Evolutionary conservation across 2,888 invertebrate genomes (phyloP), one percentile per base, ranked within the genome.

Genomic region (Drosophila lacicola): DNA sequence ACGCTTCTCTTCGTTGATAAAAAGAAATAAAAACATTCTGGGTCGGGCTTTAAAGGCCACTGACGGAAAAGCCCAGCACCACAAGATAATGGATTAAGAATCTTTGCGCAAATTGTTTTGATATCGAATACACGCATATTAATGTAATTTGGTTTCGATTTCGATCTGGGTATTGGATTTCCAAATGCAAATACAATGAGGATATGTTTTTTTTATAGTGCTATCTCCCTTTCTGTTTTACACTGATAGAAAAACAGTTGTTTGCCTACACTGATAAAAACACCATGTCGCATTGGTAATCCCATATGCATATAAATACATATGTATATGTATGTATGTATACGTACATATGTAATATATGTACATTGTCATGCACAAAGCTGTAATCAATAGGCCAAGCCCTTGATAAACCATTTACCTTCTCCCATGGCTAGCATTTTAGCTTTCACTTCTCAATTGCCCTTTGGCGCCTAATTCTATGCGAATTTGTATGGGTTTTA

Each of bases 401-500:
- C 77, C 82, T 84, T 82, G 79, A 79, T 82, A 68, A 56, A 51
- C 36, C 14, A 13, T 33, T 25, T 9, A 21, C 42, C 14, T 36
- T 50, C 17, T 25, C n/a, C 17, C 10, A 41, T 19, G 19, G 53
- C 46, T 47, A 39, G 14, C 44, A 49, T 64, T 60, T 51, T 11
- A 60, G 50, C 46, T 69, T 73, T 67, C 57, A 41, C 47, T 60
- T 62, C 11, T 29, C 57, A 39, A 21, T 47, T 57, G 17, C 33
- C 50, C 36, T 56, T 53, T 67, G 17, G 5, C 14, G 14, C n/a
- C 60, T 67, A 45, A 47, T 44, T 54, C 49, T 33, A 55, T 69
- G 58, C 11, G 74, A 69, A 80, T 74, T 86, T 82, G 46, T 78
- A 86, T 76, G 84, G 74, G 56, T 83, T 81, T 74, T 76, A 74